Conservation (phyloP, 2,888 invertebrate species). For the Augochlorella aurata region DNA sequence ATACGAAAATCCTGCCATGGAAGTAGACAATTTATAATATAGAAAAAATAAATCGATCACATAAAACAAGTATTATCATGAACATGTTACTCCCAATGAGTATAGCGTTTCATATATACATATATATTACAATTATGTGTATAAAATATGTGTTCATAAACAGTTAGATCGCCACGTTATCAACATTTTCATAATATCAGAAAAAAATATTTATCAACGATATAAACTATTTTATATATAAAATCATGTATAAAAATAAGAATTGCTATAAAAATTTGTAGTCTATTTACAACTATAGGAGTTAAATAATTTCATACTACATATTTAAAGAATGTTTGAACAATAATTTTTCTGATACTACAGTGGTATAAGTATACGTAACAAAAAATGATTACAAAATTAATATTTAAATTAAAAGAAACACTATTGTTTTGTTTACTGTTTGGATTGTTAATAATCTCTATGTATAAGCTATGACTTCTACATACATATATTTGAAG, state of each 20-base stretch:
- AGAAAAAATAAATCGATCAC: not conserved
- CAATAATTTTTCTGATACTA: not conserved
- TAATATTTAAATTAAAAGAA: not conserved
- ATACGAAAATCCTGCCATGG: slow-evolving; percentile 76
- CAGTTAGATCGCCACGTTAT: not conserved
- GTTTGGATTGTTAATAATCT: not conserved
- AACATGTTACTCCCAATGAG: not conserved
- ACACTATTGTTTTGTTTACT: not conserved
- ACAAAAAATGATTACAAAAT: not conserved
- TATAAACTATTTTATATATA: not conserved
- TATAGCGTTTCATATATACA: not conserved
- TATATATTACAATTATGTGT: not conserved
- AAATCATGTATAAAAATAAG: not conserved
- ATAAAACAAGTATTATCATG: not conserved
- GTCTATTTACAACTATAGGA: not conserved
- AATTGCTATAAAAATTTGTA: not conserved
- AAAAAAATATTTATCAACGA: not conserved
- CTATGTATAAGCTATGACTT: not conserved
- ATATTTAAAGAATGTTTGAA: not conserved
- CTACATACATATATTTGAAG: not conserved
- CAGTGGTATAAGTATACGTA: not conserved
- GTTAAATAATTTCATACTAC: not conserved
- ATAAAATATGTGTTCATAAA: not conserved
- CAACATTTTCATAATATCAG: not conserved
- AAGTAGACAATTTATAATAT: slow-evolving; percentile 70